phyloP scores from a whole-genome alignment of 2,888 invertebrate genomes.

The Lordiphosa andalusiaca region DNA sequence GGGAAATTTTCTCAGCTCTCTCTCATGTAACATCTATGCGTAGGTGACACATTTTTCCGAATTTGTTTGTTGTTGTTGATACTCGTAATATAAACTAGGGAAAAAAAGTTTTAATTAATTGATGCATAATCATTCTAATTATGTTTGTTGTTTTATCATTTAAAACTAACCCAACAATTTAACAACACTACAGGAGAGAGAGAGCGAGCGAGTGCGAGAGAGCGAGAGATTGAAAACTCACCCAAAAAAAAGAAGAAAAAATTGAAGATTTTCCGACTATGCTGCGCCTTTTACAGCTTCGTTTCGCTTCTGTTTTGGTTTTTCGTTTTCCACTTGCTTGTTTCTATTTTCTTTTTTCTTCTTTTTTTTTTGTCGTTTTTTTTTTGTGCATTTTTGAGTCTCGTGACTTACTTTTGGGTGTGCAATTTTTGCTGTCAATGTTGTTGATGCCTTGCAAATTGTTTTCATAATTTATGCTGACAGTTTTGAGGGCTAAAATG shows the following conservation, averaged over 20 bases:
- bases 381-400: slow-evolving; percentile 27
- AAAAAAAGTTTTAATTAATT: slow-evolving; percentile 63
- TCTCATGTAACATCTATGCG: slow-evolving; percentile 36
- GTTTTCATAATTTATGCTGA: slow-evolving; percentile 4
- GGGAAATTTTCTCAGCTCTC: slow-evolving; percentile 51
- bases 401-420: slow-evolving; percentile 53
- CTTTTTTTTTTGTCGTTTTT: slow-evolving; percentile 20
- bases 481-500: slow-evolving; percentile 1
- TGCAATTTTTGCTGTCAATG: slow-evolving; percentile 59
- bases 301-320: slow-evolving; percentile 24
- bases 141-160: slow-evolving; percentile 31
- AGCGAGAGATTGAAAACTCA: too few species aligned
- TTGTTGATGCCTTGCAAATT: slow-evolving; percentile 29
- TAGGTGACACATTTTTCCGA: slow-evolving; percentile 62
- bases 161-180: slow-evolving; percentile 23
- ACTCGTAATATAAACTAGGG: slow-evolving; percentile 33
- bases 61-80: slow-evolving; percentile 20
- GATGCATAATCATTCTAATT: slow-evolving; percentile 62
- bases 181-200: slow-evolving; percentile 1
- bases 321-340: slow-evolving; percentile 11
- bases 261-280: slow-evolving; percentile 12
- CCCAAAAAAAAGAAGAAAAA: too few species aligned
- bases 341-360: slow-evolving; percentile 1
- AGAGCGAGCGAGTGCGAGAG: background rate
- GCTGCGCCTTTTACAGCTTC: slow-evolving; percentile 22